Evolutionary conservation across 2,113 vertebrate genomes (phyloP).

Genomic region (Chloroceryle aenea): DNA sequence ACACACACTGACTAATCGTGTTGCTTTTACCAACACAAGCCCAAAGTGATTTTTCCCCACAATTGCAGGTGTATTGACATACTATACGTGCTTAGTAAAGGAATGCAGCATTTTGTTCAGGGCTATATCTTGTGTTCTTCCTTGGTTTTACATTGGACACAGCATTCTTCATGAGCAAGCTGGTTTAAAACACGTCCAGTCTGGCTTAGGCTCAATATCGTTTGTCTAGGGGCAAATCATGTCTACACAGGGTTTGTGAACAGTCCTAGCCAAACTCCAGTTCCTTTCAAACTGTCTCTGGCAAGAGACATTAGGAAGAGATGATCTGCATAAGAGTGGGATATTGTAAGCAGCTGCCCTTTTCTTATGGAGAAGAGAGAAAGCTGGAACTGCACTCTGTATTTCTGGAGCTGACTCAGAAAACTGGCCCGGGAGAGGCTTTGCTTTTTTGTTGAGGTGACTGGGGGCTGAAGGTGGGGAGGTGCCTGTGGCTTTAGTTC

Average conservation of each 20-base stretch:
- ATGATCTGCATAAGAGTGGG: neutral
- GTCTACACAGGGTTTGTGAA: neutral
- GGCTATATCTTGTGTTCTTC: neutral
- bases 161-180: neutral
- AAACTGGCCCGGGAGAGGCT: neutral
- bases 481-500: neutral
- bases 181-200: neutral
- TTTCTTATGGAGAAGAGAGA: neutral
- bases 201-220: neutral
- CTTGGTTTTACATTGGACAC: neutral
- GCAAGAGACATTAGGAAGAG: neutral
- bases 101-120: neutral
- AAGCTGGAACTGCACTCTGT: neutral
- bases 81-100: neutral
- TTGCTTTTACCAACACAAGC: neutral
- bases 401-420: neutral
- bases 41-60: neutral
- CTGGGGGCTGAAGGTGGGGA: neutral
- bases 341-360: neutral
- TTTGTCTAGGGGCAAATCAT: neutral
- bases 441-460: neutral
- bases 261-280: neutral
- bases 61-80: neutral
- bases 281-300: neutral
- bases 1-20: neutral